Conservation (phyloP, 2,113 vertebrate genomes). For the Grammomys surdaster region DNA sequence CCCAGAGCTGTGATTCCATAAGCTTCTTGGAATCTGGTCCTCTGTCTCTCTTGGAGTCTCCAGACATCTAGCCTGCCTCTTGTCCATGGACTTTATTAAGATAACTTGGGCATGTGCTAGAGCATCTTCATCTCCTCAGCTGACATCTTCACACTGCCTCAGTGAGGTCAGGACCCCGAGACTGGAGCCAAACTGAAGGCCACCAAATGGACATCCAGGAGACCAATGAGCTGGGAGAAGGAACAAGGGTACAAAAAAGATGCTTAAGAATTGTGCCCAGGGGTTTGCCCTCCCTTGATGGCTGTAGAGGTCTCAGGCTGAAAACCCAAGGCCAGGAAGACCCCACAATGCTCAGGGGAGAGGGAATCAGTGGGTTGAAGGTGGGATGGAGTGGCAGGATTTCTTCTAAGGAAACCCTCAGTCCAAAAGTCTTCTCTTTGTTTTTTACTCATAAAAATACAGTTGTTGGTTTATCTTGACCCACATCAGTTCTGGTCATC, state of each 20-base stretch:
- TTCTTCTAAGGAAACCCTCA: not conserved
- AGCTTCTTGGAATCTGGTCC: not conserved
- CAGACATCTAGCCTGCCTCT: no score
- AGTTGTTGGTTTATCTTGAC: accelerated
- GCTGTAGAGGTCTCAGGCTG: not conserved
- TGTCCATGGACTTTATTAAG: accelerated
- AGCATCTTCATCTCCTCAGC: accelerated
- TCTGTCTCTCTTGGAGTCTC: not conserved
- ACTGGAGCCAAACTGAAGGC: not conserved
- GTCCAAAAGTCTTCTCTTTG: not conserved
- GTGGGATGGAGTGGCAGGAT: no score
- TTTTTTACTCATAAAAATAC: not conserved
- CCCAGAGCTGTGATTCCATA: not conserved
- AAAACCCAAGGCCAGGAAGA: not conserved
- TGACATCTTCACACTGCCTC: not conserved
- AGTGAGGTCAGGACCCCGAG: no score
- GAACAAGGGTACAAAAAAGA: accelerated
- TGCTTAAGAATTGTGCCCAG: not conserved
- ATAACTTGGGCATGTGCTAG: not conserved
- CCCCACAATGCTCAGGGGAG: not conserved
- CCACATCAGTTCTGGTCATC: accelerated
- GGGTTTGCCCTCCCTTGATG: no score
- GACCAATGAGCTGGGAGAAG: not conserved
- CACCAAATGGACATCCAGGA: not conserved
- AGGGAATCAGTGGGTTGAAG: not conserved